A percentile compares a stretch with the other conserved stretches of the same genome.
phyloP scores from a whole-genome alignment of 2,113 vertebrate genomes.

The Anser brachyrhynchus region DNA sequence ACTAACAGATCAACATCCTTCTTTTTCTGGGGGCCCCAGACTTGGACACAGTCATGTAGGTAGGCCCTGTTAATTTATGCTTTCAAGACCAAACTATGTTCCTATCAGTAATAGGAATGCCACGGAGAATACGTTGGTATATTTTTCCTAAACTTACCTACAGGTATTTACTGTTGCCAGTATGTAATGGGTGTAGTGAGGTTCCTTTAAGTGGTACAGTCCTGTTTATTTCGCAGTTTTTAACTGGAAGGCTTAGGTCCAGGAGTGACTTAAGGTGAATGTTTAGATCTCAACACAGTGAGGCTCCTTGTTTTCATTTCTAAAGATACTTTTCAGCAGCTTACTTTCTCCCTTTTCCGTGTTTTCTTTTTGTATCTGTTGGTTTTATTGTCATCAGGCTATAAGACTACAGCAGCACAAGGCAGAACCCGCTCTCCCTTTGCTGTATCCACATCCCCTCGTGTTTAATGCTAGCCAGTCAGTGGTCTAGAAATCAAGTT shows the following conservation, averaged over 20 bases:
- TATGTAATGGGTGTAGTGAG: background rate
- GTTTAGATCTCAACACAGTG: background rate
- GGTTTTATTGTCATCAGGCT: background rate
- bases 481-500: background rate
- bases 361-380: background rate
- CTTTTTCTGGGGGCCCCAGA: no score
- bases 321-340: background rate
- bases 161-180: background rate
- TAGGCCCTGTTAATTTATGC: background rate
- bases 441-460: background rate
- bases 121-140: background rate
- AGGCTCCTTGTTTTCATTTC: background rate
- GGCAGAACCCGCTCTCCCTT: background rate
- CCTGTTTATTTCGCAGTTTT: background rate
- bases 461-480: background rate
- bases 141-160: background rate
- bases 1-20: no score
- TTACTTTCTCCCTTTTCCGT: no score
- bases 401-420: background rate
- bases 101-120: fast-evolving
- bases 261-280: background rate
- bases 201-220: fast-evolving
- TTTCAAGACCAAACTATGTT: fast-evolving
- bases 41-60: background rate
- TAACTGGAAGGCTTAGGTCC: background rate